These are phyloP conservation scores for Brachyptera putata DNA, from an alignment of 2,888 invertebrate genomes.

Conservation along the genomic window DNA sequence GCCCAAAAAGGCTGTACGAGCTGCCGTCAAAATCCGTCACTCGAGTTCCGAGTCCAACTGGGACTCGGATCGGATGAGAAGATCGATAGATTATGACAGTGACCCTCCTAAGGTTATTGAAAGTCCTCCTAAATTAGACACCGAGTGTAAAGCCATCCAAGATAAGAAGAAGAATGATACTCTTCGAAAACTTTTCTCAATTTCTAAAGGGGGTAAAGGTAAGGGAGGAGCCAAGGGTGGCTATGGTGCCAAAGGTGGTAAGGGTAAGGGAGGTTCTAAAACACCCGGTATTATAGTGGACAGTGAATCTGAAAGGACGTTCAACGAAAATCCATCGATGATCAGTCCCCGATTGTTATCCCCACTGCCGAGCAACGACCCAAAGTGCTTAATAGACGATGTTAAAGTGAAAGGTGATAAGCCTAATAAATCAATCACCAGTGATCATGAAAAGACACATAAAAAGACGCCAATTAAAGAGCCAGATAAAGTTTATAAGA, in stretches of 20 bases:
- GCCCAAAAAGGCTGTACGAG: too few relatives aligned
- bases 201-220: slow-evolving; percentile 33
- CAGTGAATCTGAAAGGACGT: slow-evolving; percentile 48
- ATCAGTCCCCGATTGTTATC: slow-evolving; percentile 38
- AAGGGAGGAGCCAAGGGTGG: slow-evolving; percentile 36
- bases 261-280: slow-evolving; percentile 50
- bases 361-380: slow-evolving; percentile 40
- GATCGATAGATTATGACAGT: slow-evolving; percentile 29
- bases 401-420: slow-evolving; percentile 3
- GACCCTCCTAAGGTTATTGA: slow-evolving; percentile 39
- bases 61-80: slow-evolving; percentile 14
- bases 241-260: slow-evolving; percentile 51
- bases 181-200: slow-evolving; percentile 57
- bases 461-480: not conserved
- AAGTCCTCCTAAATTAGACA: slow-evolving; percentile 47
- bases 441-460: not conserved
- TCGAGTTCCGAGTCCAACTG: slow-evolving; percentile 14
- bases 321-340: slow-evolving; percentile 38
- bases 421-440: not conserved
- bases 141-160: slow-evolving; percentile 52
- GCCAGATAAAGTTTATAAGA: not conserved
- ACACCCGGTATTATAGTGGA: slow-evolving; percentile 66
- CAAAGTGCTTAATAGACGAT: not conserved
- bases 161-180: slow-evolving; percentile 70
- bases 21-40: too few relatives aligned